These are phyloP conservation scores for Mythimna loreyi DNA, from an alignment of 2,888 invertebrate genomes.

Conservation along the genomic window DNA sequence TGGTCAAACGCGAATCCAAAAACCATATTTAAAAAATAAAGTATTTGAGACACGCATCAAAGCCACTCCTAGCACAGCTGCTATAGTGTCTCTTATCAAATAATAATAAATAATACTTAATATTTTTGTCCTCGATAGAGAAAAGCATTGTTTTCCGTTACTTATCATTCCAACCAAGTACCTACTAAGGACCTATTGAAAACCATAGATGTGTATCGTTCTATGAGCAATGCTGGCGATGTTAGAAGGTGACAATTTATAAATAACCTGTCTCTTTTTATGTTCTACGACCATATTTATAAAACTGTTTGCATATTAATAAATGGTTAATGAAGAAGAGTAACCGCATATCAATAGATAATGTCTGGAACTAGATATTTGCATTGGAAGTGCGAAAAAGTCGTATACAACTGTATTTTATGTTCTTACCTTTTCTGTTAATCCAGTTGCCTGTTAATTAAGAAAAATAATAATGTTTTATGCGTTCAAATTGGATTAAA, in stretches of 20 bases:
- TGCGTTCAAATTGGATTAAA: too few species aligned
- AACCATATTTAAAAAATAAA: too few species aligned
- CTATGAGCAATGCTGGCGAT: constrained; percentile 38
- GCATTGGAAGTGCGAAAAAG: not conserved
- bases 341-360: constrained; percentile 17
- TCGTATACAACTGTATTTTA: not conserved
- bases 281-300: constrained; percentile 41
- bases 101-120: too few species aligned
- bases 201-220: constrained; percentile 46
- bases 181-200: constrained; percentile 28
- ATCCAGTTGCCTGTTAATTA: too few species aligned
- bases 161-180: constrained; percentile 36
- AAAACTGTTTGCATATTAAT: constrained; percentile 33
- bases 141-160: constrained; percentile 12
- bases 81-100: not conserved
- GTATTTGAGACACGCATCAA: not conserved
- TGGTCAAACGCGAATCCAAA: too few species aligned
- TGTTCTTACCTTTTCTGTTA: too few species aligned
- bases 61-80: too few species aligned
- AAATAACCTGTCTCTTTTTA: constrained; percentile 45
- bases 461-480: too few species aligned
- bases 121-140: not conserved
- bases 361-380: not conserved
- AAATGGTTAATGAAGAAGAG: constrained; percentile 27
- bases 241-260: constrained; percentile 42